phyloP scores from a whole-genome alignment of 2,888 invertebrate genomes.

The Leptarthrus brevirostris region DNA sequence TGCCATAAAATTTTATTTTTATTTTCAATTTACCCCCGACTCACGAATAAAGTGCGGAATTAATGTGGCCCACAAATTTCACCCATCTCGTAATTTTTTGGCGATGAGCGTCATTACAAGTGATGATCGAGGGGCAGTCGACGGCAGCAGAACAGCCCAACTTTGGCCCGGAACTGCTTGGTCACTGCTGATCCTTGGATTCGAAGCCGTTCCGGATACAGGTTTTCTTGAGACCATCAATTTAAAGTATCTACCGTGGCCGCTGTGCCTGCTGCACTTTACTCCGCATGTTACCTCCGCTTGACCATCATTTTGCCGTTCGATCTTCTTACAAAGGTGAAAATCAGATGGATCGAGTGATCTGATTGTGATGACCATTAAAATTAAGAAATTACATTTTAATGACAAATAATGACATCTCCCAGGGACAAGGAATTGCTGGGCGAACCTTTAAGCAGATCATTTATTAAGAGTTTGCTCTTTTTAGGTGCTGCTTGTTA shows the following conservation, averaged over 20 bases:
- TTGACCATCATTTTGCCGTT: neutral
- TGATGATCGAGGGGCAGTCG: constrained; percentile 16
- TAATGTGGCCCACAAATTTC: constrained; percentile 25
- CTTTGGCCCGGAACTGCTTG: constrained; percentile 20
- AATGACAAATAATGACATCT: constrained; percentile 53
- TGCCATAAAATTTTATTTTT: constrained; percentile 53
- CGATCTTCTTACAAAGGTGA: constrained; percentile 23
- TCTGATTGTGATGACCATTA: constrained; percentile 48
- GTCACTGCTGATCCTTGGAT: constrained; percentile 38
- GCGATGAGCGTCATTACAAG: constrained; percentile 37
- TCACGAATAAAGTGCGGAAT: constrained; percentile 14
- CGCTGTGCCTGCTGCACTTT: neutral
- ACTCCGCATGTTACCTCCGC: neutral
- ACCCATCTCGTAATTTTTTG: constrained; percentile 27
- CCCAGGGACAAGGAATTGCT: constrained; percentile 13
- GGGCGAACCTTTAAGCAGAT: constrained; percentile 10
- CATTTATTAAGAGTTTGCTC: constrained; percentile 34
- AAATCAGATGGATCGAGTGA: constrained; percentile 47
- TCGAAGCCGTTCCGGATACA: neutral
- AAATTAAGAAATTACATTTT: constrained; percentile 53
- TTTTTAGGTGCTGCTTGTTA: constrained; percentile 25
- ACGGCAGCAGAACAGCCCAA: neutral
- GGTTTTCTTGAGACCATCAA: constrained; percentile 36
- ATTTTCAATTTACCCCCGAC: constrained; percentile 51
- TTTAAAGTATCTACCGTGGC: neutral